Conservation (phyloP, 2,888 invertebrate genomes). For the Macroteleia sp. region DNA sequence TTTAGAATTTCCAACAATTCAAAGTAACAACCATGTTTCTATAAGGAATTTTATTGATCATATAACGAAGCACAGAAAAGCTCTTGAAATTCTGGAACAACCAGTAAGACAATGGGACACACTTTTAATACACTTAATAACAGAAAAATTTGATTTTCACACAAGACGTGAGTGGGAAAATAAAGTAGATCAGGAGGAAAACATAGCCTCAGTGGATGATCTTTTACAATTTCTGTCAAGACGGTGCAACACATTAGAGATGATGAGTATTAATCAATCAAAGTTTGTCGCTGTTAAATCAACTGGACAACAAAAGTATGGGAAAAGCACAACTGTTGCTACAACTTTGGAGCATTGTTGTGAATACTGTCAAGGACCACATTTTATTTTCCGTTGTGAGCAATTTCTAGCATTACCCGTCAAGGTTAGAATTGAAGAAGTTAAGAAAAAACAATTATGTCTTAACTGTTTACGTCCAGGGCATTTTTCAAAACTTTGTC, state of each 20-base stretch:
- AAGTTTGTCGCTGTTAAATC: not conserved
- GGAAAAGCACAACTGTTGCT: not conserved
- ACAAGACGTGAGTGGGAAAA: constrained; percentile 1
- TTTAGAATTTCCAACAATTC: not conserved
- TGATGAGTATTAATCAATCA: not conserved
- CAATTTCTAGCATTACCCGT: not conserved
- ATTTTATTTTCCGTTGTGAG: not conserved
- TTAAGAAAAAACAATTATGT: not conserved
- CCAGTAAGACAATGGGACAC: not conserved
- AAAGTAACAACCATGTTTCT: not conserved
- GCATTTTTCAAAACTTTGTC: not conserved
- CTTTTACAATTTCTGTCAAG: not conserved
- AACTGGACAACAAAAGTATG: not conserved
- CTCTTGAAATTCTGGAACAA: not conserved
- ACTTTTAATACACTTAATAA: constrained; percentile 3
- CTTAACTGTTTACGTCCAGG: not conserved
- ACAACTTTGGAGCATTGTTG: not conserved
- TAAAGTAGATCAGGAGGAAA: not conserved
- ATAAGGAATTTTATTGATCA: not conserved
- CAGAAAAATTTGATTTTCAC: constrained; percentile 3
- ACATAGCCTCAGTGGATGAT: not conserved
- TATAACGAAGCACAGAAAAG: not conserved
- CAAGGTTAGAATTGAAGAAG: not conserved
- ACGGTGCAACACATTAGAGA: not conserved
- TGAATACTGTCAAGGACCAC: not conserved